Evolutionary conservation across 2,113 vertebrate species (phyloP), one percentile per base, ranked within the genome.

Genomic region (Edolisoma coerulescens): DNA sequence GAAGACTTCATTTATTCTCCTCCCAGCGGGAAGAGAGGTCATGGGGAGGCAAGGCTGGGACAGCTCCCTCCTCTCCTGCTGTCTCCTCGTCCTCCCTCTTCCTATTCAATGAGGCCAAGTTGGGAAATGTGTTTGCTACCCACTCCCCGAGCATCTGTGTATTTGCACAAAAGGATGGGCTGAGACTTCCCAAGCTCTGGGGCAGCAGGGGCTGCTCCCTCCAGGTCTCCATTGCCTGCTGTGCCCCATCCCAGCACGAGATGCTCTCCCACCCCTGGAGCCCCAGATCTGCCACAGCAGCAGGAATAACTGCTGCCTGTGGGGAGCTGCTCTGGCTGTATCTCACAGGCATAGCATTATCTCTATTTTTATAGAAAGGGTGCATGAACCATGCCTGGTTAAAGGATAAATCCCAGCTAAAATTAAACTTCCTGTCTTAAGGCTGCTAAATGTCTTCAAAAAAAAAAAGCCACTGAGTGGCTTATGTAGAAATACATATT

Each of bases 341-440:
- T 94, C 91, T 90, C 93, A 49, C 41, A 16, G 80, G 88, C 78
- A 90, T 82, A 89, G 50, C 82, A 80, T 91, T 94, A 87, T 87
- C 83, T 92, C 96, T 96, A 87, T 96, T 96, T 97, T 93, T 94
- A 68, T 67, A 53, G 70, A 60, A 87, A 89, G 74, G 54, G 60
- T 65, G 37, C 92, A 74, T 14, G 92, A 94, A 83, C 93, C 71
- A 41, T 52, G 81, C 64, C 86, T 1, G 10, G 82, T 83, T 90
- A 79, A 93, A 41, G 95, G 86, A 95, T 93, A 93, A 88, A 94
- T 93, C 90, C 68, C 85, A 90, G 96, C 92, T 94, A 96, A 93
- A 96, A 92, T 96, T 96, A 93, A 94, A 96, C 87, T 94, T 97
- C 90, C 95, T 93, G 85, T 80, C 92, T 64, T 67, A 93, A 83